A percentile compares a stretch with the other conserved stretches of the same genome.
Conservation (phyloP, 2,797 vertebrate species). For the Chloroceryle amazona region DNA sequence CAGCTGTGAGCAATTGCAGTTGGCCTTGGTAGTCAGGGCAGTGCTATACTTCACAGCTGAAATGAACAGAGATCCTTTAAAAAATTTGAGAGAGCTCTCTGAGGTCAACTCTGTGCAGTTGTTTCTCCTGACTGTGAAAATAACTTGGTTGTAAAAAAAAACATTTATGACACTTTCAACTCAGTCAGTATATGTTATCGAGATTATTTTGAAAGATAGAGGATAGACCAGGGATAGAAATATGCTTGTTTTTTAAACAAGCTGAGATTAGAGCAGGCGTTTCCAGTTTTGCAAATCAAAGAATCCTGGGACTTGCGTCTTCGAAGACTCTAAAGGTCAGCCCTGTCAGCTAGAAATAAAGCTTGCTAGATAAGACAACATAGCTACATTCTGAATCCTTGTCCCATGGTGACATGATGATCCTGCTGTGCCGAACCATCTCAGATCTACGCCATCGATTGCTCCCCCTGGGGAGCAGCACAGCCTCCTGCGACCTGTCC, state of each 20-base stretch:
- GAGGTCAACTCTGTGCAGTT: background rate
- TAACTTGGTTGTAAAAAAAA: constrained; percentile 17
- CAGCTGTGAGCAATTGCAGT: constrained; percentile 54
- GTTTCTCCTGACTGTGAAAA: constrained; percentile 49
- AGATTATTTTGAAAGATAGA: constrained; percentile 45
- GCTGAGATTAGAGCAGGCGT: background rate
- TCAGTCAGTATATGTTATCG: background rate
- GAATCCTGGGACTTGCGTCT: constrained; percentile 6
- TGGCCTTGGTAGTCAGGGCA: background rate
- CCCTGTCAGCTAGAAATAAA: constrained; percentile 5
- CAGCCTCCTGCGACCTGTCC: background rate
- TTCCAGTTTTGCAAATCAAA: constrained; percentile 17
- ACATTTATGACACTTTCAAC: constrained; percentile 3
- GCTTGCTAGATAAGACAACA: background rate
- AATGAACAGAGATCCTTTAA: constrained; percentile 30
- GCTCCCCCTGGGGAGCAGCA: background rate
- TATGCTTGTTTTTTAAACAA: constrained; percentile 44
- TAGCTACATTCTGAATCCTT: background rate
- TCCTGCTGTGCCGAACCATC: background rate
- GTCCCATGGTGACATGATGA: background rate
- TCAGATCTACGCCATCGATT: fast-evolving
- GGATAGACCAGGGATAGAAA: background rate
- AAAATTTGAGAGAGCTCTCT: background rate
- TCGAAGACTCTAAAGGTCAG: constrained; percentile 11
- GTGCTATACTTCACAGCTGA: constrained; percentile 8